Evolutionary conservation across 2,888 invertebrate genomes (phyloP), one percentile per base, ranked within the genome.

Genomic region (Eutolmus rufibarbis): DNA sequence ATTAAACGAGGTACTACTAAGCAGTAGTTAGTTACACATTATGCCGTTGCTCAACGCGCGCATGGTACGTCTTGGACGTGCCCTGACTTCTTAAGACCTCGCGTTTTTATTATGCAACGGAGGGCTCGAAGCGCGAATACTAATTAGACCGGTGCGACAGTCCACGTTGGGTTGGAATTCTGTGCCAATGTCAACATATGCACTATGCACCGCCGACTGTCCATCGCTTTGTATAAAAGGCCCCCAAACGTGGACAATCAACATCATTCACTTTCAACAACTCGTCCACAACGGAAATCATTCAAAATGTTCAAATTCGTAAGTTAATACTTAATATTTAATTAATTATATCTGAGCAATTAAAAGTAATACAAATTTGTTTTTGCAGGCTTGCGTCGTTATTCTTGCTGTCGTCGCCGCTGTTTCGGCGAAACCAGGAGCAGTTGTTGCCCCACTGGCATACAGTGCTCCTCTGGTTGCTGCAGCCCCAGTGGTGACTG

Each of bases 401-500:
- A 31, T 86, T 19, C 31, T 34, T 23, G 86, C 56, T 51, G n/a
- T 14, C 9, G 51, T 86, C 8, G 76, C 86, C 37, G 14, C 51
- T 46, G 31, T 19, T 31, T 77, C 37, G 9, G 86, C 51, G 14
- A 86, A 86, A 34, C 86, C 86, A 51, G 86, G 77, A 46, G 34
- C 56, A 16, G 5, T 86, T 7, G 74, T 74, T 7, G 66, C 84
- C 16, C 74, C 77, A n/a, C 43, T 88, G 9, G 87, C 89, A 43
- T 89, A 87, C 89, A 91, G 92, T 88, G 93, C 92, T 28, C 93
- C 93, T 86, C 90, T 92, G 28, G 93, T 94, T 89, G 88, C 81
- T n/a, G 87, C 88, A 43, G 66, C 66, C 19, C 66, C 66, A 12
- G 66, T 66, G 12, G 94, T 95, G n/a, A 95, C 95, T 0, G 95